These are phyloP conservation scores for Cyphomyrmex costatus DNA, from an alignment of 1,140 invertebrate species.

Conservation along the genomic window DNA sequence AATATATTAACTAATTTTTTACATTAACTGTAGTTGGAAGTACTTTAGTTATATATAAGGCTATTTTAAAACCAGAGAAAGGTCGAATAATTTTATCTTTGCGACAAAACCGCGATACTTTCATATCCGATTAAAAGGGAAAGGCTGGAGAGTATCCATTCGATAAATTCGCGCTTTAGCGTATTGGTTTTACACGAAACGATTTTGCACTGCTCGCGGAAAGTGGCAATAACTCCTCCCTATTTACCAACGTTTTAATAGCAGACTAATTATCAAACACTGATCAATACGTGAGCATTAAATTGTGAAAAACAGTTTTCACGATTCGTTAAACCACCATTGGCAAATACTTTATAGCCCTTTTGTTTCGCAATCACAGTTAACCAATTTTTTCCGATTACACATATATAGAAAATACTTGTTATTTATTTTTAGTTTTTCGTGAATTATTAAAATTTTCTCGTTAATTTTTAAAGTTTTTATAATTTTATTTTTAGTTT, in stretches of 20 bases:
- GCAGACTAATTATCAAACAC: slow-evolving; percentile 45
- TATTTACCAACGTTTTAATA: slow-evolving; percentile 54
- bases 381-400: background rate
- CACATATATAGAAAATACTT: background rate
- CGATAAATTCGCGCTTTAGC: slow-evolving; percentile 42
- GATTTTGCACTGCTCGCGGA: slow-evolving; percentile 26
- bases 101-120: slow-evolving; percentile 9
- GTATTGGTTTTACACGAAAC: slow-evolving; percentile 49
- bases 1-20: slow-evolving; percentile 45
- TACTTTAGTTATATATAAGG: slow-evolving; percentile 18
- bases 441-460: background rate
- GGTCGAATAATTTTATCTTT: slow-evolving; percentile 19
- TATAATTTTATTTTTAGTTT: background rate
- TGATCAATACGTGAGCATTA: slow-evolving; percentile 36
- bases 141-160: slow-evolving; percentile 38
- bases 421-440: background rate
- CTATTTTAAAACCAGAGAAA: slow-evolving; percentile 11
- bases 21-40: slow-evolving; percentile 2
- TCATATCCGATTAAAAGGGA: slow-evolving; percentile 49
- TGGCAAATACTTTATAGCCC: background rate
- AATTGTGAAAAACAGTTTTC: slow-evolving; percentile 54
- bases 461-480: slow-evolving; percentile 7
- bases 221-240: slow-evolving; percentile 34
- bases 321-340: slow-evolving; percentile 25
- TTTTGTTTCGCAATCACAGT: background rate